Percentiles rank a stretch among this genome's conserved stretches.
phyloP scores from a whole-genome alignment of 2,113 vertebrate genomes.

The Nannospalax galili region DNA sequence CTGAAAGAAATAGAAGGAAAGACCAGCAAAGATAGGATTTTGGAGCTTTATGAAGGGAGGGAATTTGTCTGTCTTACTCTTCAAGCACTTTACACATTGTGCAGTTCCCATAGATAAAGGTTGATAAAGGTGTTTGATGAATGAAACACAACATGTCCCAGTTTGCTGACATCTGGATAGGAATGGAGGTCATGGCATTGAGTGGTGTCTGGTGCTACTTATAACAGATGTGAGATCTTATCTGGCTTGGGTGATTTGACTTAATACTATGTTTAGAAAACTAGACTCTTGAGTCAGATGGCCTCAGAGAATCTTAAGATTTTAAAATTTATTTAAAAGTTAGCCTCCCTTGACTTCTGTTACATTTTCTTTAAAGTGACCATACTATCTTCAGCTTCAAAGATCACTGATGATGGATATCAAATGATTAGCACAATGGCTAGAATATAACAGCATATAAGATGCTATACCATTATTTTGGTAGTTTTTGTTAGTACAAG shows the following conservation, averaged over 20 bases:
- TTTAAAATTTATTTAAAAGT: neutral
- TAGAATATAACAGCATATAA: neutral
- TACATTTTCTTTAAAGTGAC: constrained; percentile 17
- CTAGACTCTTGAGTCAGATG: neutral
- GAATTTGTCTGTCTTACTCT: neutral
- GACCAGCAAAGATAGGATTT: neutral
- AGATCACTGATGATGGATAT: neutral
- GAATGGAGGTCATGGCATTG: neutral
- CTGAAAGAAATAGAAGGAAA: neutral
- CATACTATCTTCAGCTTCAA: neutral
- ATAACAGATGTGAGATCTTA: neutral
- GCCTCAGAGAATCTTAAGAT: neutral
- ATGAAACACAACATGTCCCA: neutral
- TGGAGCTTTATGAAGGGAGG: neutral
- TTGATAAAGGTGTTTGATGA: neutral
- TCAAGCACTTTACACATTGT: neutral
- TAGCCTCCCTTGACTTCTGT: neutral
- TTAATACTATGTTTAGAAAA: neutral
- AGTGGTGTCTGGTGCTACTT: neutral
- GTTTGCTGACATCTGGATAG: neutral
- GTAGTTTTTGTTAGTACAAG: neutral
- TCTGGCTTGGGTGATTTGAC: neutral
- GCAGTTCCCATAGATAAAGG: neutral
- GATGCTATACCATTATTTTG: neutral
- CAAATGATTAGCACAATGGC: neutral